phyloP scores from a whole-genome alignment of 2,113 vertebrate genomes.

The Gadus chalcogrammus region DNA sequence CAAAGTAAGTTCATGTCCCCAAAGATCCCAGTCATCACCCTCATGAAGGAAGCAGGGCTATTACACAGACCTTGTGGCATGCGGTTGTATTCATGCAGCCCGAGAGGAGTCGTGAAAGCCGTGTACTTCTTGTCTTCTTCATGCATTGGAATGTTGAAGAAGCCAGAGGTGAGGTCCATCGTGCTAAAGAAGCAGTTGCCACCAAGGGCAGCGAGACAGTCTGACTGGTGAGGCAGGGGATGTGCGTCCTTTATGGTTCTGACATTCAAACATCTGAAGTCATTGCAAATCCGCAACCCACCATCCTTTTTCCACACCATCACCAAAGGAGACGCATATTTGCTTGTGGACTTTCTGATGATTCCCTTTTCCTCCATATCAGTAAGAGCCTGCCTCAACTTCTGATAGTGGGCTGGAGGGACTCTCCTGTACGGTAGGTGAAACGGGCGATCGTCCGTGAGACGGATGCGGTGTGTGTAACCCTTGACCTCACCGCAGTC shows the following conservation, averaged over 20 bases:
- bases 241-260: background rate
- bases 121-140: too few relatives aligned
- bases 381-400: slow-evolving; percentile 5
- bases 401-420: slow-evolving; percentile 19
- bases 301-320: slow-evolving; percentile 14
- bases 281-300: background rate
- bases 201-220: too few relatives aligned
- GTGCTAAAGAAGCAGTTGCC: too few relatives aligned
- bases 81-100: too few relatives aligned
- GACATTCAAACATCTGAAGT: slow-evolving; percentile 9
- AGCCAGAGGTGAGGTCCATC: slow-evolving; percentile 12
- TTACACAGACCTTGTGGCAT: slow-evolving; percentile 21
- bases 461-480: slow-evolving; percentile 3
- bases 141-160: slow-evolving; percentile 10
- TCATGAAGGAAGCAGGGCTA: slow-evolving; percentile 15
- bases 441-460: slow-evolving; percentile 16
- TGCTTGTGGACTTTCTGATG: slow-evolving; percentile 1
- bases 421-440: slow-evolving; percentile 7
- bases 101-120: too few relatives aligned
- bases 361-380: slow-evolving; percentile 11
- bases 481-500: slow-evolving; percentile 14
- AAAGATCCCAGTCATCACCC: slow-evolving; percentile 9
- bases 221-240: slow-evolving; percentile 2
- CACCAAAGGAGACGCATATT: slow-evolving; percentile 8
- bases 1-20: too few relatives aligned